These are phyloP conservation scores for Sarcophaga carnaria DNA, from an alignment of 2,888 invertebrate species.

Conservation along the genomic window DNA sequence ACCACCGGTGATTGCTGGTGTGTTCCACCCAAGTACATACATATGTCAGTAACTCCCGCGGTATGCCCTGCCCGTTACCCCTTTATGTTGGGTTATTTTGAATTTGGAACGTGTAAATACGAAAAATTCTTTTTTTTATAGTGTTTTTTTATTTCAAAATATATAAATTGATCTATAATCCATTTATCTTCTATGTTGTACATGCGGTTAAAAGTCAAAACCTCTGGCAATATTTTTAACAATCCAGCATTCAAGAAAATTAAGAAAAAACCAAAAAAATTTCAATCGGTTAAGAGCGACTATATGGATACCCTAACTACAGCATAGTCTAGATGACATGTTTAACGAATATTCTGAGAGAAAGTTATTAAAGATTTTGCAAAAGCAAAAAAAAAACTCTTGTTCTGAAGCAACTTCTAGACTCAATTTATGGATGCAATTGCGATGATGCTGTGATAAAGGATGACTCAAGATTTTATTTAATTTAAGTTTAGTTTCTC, in stretches of 20 bases:
- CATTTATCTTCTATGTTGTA: constrained; percentile 1
- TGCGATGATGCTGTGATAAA: no score
- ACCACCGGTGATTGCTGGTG: constrained; percentile 6
- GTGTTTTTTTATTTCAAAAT: background rate
- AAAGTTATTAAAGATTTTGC: no score
- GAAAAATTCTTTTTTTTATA: background rate
- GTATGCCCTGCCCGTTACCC: background rate
- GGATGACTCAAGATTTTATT: no score
- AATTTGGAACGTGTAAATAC: constrained; percentile 16
- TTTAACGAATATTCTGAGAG: no score
- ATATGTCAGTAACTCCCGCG: no score
- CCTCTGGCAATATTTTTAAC: constrained; percentile 8
- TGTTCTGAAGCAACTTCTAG: no score
- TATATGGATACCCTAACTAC: no score
- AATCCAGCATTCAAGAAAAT: background rate
- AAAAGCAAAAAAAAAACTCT: no score
- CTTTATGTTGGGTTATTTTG: constrained; percentile 27
- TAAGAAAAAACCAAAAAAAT: background rate
- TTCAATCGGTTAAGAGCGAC: background rate
- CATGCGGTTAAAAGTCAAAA: constrained; percentile 36
- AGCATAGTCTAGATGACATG: no score
- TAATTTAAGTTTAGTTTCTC: no score
- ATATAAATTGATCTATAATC: constrained; percentile 26
- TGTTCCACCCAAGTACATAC: background rate
- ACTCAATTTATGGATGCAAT: no score